Conservation (phyloP, 2,113 vertebrate genomes). For the Salvelinus alpinus region DNA sequence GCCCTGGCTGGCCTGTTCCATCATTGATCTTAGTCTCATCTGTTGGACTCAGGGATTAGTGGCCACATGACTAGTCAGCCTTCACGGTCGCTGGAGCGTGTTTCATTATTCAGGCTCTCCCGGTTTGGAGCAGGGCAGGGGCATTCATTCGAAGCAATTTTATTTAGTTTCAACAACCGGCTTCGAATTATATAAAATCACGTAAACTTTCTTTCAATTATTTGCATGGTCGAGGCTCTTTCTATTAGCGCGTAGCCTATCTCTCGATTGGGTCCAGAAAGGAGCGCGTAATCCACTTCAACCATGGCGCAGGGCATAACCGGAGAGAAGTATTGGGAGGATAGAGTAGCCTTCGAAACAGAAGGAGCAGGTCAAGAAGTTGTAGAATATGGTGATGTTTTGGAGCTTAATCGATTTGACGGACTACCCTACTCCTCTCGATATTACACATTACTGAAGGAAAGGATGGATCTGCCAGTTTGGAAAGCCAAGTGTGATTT, state of each 20-base stretch:
- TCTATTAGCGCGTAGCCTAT: neutral
- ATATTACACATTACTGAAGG: conserved; percentile 84
- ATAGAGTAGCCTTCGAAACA: conserved; percentile 33
- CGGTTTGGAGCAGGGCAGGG: conserved; percentile 14
- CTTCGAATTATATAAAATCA: neutral
- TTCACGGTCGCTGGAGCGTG: conserved; percentile 45
- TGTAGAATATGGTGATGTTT: conserved; percentile 60
- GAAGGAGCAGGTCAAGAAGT: conserved; percentile 47
- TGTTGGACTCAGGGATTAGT: conserved; percentile 61
- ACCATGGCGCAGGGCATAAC: conserved; percentile 49
- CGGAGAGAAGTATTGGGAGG: conserved; percentile 45
- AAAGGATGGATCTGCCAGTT: conserved; percentile 82
- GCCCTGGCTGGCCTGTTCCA: conserved; percentile 14
- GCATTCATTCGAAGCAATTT: too few species aligned
- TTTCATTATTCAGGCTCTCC: conserved; percentile 53
- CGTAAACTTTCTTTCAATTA: neutral
- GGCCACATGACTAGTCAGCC: conserved; percentile 64
- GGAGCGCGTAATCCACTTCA: neutral
- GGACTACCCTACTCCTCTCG: conserved; percentile 88
- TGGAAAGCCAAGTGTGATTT: conserved; percentile 83
- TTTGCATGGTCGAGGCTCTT: neutral
- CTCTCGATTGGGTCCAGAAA: neutral
- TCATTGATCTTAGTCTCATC: conserved; percentile 23
- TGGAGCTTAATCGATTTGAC: conserved; percentile 91
- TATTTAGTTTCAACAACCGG: neutral